Evolutionary conservation across 2,888 invertebrate species (phyloP).

Genomic region (Eurytoma californica): DNA sequence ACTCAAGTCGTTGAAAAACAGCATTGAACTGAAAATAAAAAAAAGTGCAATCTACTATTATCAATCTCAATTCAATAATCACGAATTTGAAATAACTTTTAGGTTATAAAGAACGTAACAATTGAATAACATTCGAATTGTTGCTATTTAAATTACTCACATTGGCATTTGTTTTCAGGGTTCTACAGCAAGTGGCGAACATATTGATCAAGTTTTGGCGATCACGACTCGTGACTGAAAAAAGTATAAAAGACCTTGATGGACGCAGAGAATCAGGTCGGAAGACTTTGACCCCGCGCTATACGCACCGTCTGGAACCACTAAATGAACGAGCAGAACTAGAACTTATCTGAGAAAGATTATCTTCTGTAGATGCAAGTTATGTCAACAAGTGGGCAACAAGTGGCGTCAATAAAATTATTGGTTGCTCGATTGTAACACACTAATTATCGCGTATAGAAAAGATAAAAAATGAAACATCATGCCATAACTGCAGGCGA

Average conservation of each 20-base stretch:
- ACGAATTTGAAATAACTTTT: too few relatives aligned
- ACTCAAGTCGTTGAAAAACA: slow-evolving; percentile 81
- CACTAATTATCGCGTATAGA: too few relatives aligned
- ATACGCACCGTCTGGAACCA: background rate
- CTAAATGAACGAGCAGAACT: background rate
- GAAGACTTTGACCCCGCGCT: slow-evolving; percentile 26
- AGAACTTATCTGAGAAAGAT: slow-evolving; percentile 3
- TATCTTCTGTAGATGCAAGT: slow-evolving; percentile 18
- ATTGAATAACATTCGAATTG: too few relatives aligned
- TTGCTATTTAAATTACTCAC: slow-evolving; percentile 52
- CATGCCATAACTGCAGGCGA: too few relatives aligned
- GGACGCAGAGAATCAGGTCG: background rate
- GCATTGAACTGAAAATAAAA: slow-evolving; percentile 56
- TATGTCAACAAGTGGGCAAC: background rate
- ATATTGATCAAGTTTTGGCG: slow-evolving; percentile 47
- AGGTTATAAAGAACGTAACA: too few relatives aligned
- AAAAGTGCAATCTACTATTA: background rate
- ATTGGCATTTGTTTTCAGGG: slow-evolving; percentile 56
- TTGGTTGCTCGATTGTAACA: background rate
- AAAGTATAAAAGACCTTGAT: background rate
- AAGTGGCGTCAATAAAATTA: background rate
- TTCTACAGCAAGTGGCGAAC: slow-evolving; percentile 58
- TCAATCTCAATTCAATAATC: too few relatives aligned
- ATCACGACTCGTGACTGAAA: background rate
- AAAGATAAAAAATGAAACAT: too few relatives aligned